Conservation (phyloP, 2,113 vertebrate genomes). For the Tachysurus fulvidraco region DNA sequence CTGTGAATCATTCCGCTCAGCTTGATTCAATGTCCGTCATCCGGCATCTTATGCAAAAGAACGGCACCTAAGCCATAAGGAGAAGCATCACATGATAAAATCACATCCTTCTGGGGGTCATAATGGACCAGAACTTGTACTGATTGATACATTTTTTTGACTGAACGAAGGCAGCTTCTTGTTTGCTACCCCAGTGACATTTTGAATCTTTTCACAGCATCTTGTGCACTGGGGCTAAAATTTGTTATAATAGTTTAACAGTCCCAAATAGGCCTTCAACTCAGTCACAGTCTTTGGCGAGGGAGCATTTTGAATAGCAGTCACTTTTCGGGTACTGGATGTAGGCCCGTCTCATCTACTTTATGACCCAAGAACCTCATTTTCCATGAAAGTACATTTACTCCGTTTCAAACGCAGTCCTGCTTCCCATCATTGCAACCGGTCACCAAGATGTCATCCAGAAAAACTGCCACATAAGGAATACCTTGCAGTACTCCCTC, state of each 20-base stretch:
- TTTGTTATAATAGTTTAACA: constrained; percentile 17
- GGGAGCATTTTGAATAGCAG: not conserved
- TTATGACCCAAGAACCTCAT: not conserved
- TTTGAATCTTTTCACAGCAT: not conserved
- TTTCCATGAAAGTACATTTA: not conserved
- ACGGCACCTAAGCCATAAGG: no score
- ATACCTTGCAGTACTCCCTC: no score
- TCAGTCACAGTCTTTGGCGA: not conserved
- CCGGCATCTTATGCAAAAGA: no score
- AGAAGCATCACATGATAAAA: no score
- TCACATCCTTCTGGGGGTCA: no score
- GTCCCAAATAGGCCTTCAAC: constrained; percentile 13
- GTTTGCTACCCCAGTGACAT: not conserved
- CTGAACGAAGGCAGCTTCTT: no score
- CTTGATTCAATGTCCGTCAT: not conserved
- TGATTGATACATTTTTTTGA: no score
- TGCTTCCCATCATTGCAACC: not conserved
- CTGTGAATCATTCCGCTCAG: constrained; percentile 41
- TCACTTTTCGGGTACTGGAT: not conserved
- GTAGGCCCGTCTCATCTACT: no score
- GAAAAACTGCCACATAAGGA: no score
- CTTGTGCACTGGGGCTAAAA: constrained; percentile 16
- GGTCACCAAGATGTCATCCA: no score
- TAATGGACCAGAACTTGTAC: no score
- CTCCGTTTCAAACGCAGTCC: not conserved